Conservation (phyloP, 2,888 invertebrate genomes). For the Watsonalla binaria region DNA sequence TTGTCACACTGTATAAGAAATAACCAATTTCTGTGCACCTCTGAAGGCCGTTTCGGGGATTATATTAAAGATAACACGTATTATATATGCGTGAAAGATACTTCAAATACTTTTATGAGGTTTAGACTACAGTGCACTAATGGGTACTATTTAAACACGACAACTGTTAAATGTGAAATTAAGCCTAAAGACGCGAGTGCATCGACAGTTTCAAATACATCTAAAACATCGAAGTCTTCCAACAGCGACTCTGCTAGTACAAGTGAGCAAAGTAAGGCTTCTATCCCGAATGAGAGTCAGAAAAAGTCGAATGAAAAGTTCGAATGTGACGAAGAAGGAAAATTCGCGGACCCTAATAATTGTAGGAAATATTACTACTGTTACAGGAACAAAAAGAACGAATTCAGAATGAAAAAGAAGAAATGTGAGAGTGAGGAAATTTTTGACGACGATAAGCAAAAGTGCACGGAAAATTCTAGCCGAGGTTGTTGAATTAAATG, state of each 20-base stretch:
- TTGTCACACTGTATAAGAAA: conserved; percentile 66
- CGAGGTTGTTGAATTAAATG: conserved; percentile 32
- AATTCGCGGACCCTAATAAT: conserved; percentile 39
- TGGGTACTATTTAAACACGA: conserved; percentile 51
- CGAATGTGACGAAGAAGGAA: conserved; percentile 29
- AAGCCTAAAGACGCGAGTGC: conserved; percentile 18
- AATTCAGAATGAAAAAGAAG: conserved; percentile 48
- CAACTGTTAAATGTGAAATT: conserved; percentile 40
- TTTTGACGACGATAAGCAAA: conserved; percentile 54
- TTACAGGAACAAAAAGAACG: conserved; percentile 36
- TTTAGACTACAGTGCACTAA: conserved; percentile 59
- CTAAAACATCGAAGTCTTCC: conserved; percentile 8
- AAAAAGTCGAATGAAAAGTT: conserved; percentile 12
- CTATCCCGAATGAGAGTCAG: neutral
- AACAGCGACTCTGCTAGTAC: conserved; percentile 19
- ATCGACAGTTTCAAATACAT: conserved; percentile 1
- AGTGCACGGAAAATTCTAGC: conserved; percentile 54
- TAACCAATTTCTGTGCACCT: conserved; percentile 67
- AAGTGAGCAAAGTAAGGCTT: conserved; percentile 1
- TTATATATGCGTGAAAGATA: conserved; percentile 58
- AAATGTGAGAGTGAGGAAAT: conserved; percentile 62
- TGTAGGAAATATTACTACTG: conserved; percentile 71
- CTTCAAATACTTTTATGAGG: conserved; percentile 34
- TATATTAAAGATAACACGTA: conserved; percentile 55
- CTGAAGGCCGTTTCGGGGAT: conserved; percentile 59